These are phyloP conservation scores for Pasiphila rectangulata DNA, from an alignment of 2,888 invertebrate genomes.

Conservation along the genomic window DNA sequence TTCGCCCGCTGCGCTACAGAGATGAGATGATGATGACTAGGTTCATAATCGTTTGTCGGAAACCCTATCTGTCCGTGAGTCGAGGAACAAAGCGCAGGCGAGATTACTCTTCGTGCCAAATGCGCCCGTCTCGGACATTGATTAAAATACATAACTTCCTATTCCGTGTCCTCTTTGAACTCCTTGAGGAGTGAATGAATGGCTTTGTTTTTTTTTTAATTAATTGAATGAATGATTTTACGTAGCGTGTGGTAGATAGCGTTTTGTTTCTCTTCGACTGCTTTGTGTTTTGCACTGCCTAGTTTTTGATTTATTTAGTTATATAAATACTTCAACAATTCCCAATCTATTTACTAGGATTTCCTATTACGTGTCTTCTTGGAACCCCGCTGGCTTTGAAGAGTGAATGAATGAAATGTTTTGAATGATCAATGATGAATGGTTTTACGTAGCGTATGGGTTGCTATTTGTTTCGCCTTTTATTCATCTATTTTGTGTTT, in stretches of 20 bases:
- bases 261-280: too few relatives aligned
- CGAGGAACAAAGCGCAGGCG: slow-evolving; percentile 14
- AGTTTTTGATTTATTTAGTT: too few relatives aligned
- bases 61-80: neutral
- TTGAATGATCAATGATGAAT: neutral
- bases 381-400: neutral
- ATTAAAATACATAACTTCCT: slow-evolving; percentile 29
- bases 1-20: too few relatives aligned
- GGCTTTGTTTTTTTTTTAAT: too few relatives aligned
- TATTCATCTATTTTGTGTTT: too few relatives aligned
- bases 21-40: too few relatives aligned
- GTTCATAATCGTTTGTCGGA: neutral
- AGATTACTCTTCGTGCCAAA: slow-evolving; percentile 24
- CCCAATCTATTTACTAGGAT: too few relatives aligned
- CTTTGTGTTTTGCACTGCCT: too few relatives aligned
- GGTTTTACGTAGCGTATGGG: neutral
- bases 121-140: slow-evolving; percentile 22
- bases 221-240: too few relatives aligned
- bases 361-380: slow-evolving; percentile 16
- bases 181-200: neutral
- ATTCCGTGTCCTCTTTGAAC: slow-evolving; percentile 9
- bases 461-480: too few relatives aligned
- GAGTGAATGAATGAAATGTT: neutral
- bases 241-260: too few relatives aligned
- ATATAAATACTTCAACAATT: too few relatives aligned